Conservation (phyloP, 2,113 vertebrate genomes). For the Corythoichthys intestinalis region DNA sequence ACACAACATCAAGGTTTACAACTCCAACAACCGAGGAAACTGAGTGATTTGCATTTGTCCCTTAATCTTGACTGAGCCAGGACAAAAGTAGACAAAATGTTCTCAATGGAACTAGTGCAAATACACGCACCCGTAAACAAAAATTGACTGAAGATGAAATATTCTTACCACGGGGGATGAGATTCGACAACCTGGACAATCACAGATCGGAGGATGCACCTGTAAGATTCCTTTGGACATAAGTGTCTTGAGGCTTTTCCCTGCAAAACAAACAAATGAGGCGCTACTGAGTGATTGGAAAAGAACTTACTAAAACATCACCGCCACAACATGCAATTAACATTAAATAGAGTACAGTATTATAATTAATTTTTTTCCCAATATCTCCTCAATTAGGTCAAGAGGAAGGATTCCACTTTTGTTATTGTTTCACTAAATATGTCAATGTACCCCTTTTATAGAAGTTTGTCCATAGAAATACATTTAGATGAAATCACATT, state of each 20-base stretch:
- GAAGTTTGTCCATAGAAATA: too few relatives aligned
- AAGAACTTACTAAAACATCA: neutral
- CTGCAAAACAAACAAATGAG: slow-evolving; percentile 62
- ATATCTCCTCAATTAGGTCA: neutral
- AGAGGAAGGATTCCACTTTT: neutral
- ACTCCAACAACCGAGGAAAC: neutral
- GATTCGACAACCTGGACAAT: slow-evolving; percentile 98
- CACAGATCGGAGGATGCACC: slow-evolving; percentile 99
- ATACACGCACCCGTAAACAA: neutral
- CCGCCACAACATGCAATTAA: slow-evolving; percentile 3
- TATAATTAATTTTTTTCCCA: slow-evolving; percentile 6
- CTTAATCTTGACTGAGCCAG: neutral
- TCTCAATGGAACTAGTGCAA: neutral
- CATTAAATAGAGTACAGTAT: too few relatives aligned
- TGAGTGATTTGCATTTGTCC: neutral
- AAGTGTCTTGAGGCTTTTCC: slow-evolving; percentile 99
- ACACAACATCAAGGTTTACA: neutral
- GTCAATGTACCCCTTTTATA: too few relatives aligned
- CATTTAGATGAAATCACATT: too few relatives aligned
- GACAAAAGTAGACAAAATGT: neutral
- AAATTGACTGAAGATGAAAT: slow-evolving; percentile 12
- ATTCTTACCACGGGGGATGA: slow-evolving; percentile 98
- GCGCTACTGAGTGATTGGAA: slow-evolving; percentile 1
- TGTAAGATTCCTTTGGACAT: slow-evolving; percentile 99
- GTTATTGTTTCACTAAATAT: neutral